A percentile compares a stretch with the other conserved stretches of the same genome.
Evolutionary conservation across 2,797 vertebrate species (phyloP).

Genomic region (Sebastes itinus): DNA sequence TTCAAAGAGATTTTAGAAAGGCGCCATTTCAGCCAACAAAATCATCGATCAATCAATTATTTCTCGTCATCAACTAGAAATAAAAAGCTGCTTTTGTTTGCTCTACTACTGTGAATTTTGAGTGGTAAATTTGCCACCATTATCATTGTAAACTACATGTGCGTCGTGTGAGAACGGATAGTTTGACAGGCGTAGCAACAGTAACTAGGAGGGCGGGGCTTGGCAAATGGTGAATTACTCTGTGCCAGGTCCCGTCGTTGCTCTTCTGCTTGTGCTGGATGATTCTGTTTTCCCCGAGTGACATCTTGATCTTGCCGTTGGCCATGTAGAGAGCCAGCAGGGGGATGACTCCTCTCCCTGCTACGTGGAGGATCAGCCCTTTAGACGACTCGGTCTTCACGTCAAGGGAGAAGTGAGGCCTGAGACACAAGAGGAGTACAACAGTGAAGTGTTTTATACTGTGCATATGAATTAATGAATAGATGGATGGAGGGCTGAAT

Average conservation of each 20-base stretch:
- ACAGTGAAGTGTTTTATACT: neutral
- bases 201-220: neutral
- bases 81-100: no score
- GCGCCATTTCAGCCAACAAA: no score
- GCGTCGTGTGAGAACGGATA: neutral
- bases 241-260: conserved; percentile 88
- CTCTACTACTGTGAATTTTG: no score
- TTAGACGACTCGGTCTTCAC: conserved; percentile 79
- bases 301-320: conserved; percentile 84
- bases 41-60: no score
- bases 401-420: conserved; percentile 86
- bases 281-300: conserved; percentile 74
- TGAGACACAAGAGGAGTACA: conserved; percentile 43
- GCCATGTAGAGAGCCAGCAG: conserved; percentile 83
- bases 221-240: conserved; percentile 66
- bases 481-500: neutral
- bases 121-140: no score
- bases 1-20: no score
- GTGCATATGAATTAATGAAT: neutral
- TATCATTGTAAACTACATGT: neutral
- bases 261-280: conserved; percentile 83
- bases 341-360: conserved; percentile 64
- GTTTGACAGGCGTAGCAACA: neutral
- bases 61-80: no score
- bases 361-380: conserved; percentile 85